Percentiles rank a stretch among this genome's conserved stretches.
phyloP scores from a whole-genome alignment of 2,888 invertebrate genomes.

The Idaea straminata region DNA sequence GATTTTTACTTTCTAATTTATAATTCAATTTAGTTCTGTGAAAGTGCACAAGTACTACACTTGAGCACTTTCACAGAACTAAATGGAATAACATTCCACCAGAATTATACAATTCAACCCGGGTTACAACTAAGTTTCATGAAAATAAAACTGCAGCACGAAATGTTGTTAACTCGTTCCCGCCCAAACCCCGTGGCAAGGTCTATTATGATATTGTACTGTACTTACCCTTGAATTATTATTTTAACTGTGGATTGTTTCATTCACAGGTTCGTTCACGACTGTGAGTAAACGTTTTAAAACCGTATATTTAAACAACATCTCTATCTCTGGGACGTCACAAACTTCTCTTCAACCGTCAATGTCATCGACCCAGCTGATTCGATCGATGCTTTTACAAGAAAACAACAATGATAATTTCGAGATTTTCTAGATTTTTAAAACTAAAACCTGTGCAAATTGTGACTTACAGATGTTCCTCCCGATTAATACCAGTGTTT shows the following conservation, averaged over 20 bases:
- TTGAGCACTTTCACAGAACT: too few species aligned
- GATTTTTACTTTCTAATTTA: too few species aligned
- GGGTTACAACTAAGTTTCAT: too few species aligned
- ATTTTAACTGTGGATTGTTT: background rate
- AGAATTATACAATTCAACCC: too few species aligned
- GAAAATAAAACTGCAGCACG: too few species aligned
- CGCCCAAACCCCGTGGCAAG: too few species aligned
- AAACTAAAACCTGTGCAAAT: conserved; percentile 55
- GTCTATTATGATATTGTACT: too few species aligned
- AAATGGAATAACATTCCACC: too few species aligned
- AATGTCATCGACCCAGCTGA: background rate
- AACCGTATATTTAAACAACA: background rate
- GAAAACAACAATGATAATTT: conserved; percentile 55
- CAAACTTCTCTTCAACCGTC: background rate
- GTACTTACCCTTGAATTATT: background rate
- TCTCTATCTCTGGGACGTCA: background rate
- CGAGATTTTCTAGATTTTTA: conserved; percentile 52
- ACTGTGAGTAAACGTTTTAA: background rate
- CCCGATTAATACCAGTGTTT: conserved; percentile 41
- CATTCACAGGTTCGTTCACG: background rate
- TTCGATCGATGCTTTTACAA: background rate
- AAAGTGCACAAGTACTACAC: too few species aligned
- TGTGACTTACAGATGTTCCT: conserved; percentile 54
- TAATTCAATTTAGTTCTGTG: too few species aligned
- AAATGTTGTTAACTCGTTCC: too few species aligned